Base-by-base conservation (phyloP, 2,888 invertebrate species). In the Metopia argyrocephala region DNA sequence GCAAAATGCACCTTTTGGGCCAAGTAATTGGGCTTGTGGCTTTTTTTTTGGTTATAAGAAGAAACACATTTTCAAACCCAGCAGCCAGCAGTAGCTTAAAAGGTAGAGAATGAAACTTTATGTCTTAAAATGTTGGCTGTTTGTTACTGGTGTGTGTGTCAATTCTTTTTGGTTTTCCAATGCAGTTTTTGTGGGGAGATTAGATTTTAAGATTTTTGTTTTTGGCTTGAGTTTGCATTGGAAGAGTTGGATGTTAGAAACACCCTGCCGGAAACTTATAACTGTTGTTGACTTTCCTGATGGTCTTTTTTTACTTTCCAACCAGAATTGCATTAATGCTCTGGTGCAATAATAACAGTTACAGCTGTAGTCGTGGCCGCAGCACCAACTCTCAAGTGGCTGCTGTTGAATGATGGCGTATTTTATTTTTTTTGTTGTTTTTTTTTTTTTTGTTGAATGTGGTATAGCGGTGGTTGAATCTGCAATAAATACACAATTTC, bases 21-120 rank as follows among this genome's bases (percentile, higher is more conserved):
- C 38, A 38, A 70, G 70, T 71, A 78, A 78, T 70, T 78, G 70
- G 45, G 70, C 15, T 78, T 78, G 76, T 65, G 76, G 76, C 52
- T 76, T 46, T 50, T 5, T 3, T n/a, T n/a, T n/a, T n/a, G n/a
- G n/a, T n/a, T n/a, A n/a, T 7, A 31, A 31, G 12, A 31, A 12
- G 31, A 31, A 31, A 2, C 31, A 31, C 31, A 31, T 31, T 38
- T 15, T 15, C 15, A 38, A 38, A 38, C 15, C 12, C 38, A 38
- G 6, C 12, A 31, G 0, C 31, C 31, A 38, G 38, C 38, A 38
- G 38, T 12, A 38, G 15, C 2, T 4, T 9, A 38, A 38, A 38
- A 12, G 15, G 38, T 38, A 12, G 38, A 38, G 15, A 15, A 12
- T 15, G 15, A 38, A 38, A 15, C 38, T 38, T 9, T 9, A 38